Base-by-base conservation (phyloP, 23 tunicate genomes). In the Clavelina lepadiformis region DNA sequence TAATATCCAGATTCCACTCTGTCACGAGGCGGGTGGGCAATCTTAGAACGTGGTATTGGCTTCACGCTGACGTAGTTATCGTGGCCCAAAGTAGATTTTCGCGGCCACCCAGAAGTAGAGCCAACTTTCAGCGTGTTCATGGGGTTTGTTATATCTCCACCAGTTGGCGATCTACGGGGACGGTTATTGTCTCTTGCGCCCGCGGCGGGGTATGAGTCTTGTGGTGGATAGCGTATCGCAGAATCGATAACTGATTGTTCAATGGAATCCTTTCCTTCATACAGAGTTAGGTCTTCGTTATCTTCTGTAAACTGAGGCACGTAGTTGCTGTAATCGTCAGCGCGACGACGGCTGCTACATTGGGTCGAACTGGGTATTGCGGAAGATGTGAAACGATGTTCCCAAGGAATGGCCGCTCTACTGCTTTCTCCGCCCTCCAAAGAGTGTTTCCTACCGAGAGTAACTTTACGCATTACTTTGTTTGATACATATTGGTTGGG, bases 1-100 rank as follows among this genome's bases (percentile, higher is more conserved):
- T 66, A 66, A 46, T 66, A 66, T 8, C 72, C 72, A 18, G 72
- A 66, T 37, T 66, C 72, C 3, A 66, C 57, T 46, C 57, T 24
- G 26, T 8, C 13, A 37, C 22, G 18, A 24, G 37, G 32, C 18
- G 72, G 56, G 7, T 36, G 49, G 2, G 19, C 57, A 26, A 18
- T 26, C 5, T 4, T 38, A 33, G 4, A 37, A 8, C 57, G 28
- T 3, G 56, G 3, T 38, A 66, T 66, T 3, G 72, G 72, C 36
- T 26, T 5, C n/a, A 37, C 72, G 2, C 21, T 27, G 72, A 66
- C 72, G 57, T 66, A 66, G 22, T 66, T 66, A 6, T 36, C 28
- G 7, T 6, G n/a, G n/a, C n/a, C n/a, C n/a, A n/a, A n/a, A n/a
- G n/a, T n/a, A n/a, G n/a, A n/a, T n/a, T n/a, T n/a, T n/a, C n/a